Percentiles rank a stretch among this genome's conserved stretches.
Conservation (phyloP, 2,113 vertebrate genomes). For the Vimba vimba region DNA sequence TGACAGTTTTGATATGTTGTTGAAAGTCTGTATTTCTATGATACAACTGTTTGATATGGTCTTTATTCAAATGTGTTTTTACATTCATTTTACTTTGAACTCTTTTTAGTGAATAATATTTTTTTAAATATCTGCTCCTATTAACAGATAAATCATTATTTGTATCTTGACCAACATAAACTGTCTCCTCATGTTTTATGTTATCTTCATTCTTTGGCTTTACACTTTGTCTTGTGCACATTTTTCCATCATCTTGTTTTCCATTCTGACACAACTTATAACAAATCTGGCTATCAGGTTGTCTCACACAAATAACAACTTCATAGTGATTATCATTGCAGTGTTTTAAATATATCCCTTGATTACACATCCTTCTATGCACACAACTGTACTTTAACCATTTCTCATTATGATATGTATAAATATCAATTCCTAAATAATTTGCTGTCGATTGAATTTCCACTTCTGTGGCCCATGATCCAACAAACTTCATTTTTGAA, state of each 20-base stretch:
- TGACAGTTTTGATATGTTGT: background rate
- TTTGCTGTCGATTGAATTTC: slow-evolving; percentile 16
- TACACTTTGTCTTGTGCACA: too few relatives aligned
- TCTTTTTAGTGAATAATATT: background rate
- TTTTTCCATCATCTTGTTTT: too few relatives aligned
- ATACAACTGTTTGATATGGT: background rate
- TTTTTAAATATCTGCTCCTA: background rate
- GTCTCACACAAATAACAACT: background rate
- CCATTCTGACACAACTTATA: background rate
- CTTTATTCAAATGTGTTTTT: too few relatives aligned
- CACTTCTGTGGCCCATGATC: slow-evolving; percentile 19
- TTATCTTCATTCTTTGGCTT: too few relatives aligned
- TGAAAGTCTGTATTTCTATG: background rate
- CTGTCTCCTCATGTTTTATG: too few relatives aligned
- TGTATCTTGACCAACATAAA: too few relatives aligned
- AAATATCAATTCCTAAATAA: slow-evolving; percentile 11
- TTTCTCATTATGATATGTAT: slow-evolving; percentile 7
- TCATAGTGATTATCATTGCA: slow-evolving; percentile 18
- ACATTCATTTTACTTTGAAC: background rate
- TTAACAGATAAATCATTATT: background rate
- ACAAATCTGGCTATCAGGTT: background rate
- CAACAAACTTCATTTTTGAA: slow-evolving; percentile 19
- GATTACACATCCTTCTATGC: background rate
- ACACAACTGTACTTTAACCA: slow-evolving; percentile 22
- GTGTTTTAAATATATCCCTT: slow-evolving; percentile 3